phyloP scores from a whole-genome alignment of 2,113 vertebrate genomes.

The Misgurnus mizolepis region DNA sequence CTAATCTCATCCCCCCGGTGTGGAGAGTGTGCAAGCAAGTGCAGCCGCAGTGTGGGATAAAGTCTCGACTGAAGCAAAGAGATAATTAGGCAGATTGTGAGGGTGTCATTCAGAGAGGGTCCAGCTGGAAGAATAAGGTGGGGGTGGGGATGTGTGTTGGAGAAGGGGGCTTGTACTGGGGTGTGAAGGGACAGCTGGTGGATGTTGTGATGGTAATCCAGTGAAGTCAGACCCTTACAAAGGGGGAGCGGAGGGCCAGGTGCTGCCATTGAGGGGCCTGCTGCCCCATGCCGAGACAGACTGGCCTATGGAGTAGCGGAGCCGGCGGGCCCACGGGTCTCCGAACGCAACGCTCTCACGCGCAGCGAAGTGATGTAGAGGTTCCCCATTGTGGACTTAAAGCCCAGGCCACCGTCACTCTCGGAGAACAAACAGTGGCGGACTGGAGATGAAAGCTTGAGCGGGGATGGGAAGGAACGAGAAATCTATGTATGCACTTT shows the following conservation, averaged over 20 bases:
- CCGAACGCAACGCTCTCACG: slow-evolving; percentile 67
- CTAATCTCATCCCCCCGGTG: slow-evolving; percentile 57
- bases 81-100: slow-evolving; percentile 82
- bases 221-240: slow-evolving; percentile 80
- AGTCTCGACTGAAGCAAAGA: slow-evolving; percentile 62
- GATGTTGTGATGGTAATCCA: slow-evolving; percentile 86
- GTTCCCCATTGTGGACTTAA: slow-evolving; percentile 38
- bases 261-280: slow-evolving; percentile 80
- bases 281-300: slow-evolving; percentile 76
- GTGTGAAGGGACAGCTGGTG: slow-evolving; percentile 78
- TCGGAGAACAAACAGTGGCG: slow-evolving; percentile 49
- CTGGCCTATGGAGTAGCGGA: slow-evolving; percentile 73
- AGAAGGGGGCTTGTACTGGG: slow-evolving; percentile 43
- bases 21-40: slow-evolving; percentile 57
- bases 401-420: slow-evolving; percentile 29
- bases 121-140: slow-evolving; percentile 74
- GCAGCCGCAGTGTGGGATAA: slow-evolving; percentile 53
- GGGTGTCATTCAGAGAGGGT: slow-evolving; percentile 77
- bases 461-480: slow-evolving; percentile 19
- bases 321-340: slow-evolving; percentile 61
- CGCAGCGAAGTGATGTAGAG: slow-evolving; percentile 55
- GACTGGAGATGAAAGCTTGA: slow-evolving; percentile 50
- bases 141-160: slow-evolving; percentile 52
- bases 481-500: slow-evolving; percentile 27
- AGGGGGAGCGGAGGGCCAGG: slow-evolving; percentile 76